phyloP scores from a whole-genome alignment of 2,888 invertebrate species.

The Netelia fuscicornis region DNA sequence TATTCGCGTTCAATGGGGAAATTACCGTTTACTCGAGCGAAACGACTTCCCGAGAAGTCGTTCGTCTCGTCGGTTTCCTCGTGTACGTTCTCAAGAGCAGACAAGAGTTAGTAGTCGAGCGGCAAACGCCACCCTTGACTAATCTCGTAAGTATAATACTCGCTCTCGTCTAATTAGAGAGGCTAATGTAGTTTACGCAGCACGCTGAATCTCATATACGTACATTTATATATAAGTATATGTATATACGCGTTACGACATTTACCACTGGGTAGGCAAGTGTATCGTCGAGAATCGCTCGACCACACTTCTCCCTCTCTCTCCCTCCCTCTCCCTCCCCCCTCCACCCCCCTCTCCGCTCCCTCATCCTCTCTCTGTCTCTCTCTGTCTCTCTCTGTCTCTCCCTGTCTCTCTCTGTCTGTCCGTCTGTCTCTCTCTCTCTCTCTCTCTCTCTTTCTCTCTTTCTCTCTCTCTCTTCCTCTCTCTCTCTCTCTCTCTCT shows the following conservation, averaged over 20 bases:
- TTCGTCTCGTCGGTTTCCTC: neutral
- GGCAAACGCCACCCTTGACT: slow-evolving; percentile 6
- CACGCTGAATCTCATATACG: slow-evolving; percentile 22
- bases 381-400: neutral
- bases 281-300: neutral
- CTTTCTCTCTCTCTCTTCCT: neutral
- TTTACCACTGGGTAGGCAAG: neutral
- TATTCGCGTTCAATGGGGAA: too few species aligned
- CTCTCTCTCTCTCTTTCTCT: neutral
- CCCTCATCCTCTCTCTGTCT: too few species aligned
- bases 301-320: slow-evolving; percentile 7
- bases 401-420: too few species aligned
- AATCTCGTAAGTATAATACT: slow-evolving; percentile 48
- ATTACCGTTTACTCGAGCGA: too few species aligned
- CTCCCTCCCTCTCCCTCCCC: neutral
- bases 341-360: too few species aligned
- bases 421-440: neutral
- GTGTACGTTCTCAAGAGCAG: neutral
- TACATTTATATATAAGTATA: neutral
- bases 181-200: slow-evolving; percentile 45
- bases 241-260: neutral
- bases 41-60: neutral
- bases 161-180: slow-evolving; percentile 53
- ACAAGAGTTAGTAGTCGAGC: slow-evolving; percentile 2
- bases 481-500: neutral